Percentiles rank a stretch among this genome's conserved stretches.
Conservation (phyloP, 1,140 invertebrate species). For the Polypedilum vanderplanki region DNA sequence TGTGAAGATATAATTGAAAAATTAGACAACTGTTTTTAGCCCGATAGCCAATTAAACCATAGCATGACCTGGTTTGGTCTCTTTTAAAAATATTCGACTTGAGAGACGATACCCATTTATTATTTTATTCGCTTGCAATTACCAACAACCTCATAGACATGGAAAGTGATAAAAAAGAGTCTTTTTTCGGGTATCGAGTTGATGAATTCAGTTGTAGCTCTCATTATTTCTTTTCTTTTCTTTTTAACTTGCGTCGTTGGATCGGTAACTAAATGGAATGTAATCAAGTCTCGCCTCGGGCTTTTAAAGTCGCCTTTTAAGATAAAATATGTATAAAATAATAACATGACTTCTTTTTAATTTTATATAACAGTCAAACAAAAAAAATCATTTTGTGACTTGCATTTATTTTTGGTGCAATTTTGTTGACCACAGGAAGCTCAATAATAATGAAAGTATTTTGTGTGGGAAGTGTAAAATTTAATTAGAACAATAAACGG, state of each 20-base stretch:
- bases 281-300: conserved; percentile 1
- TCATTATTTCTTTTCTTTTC: not conserved
- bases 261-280: not conserved
- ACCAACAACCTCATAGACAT: not conserved
- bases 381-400: no score
- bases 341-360: no score
- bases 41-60: not conserved
- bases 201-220: conserved; percentile 14
- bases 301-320: not conserved
- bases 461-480: no score
- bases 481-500: no score
- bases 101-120: conserved; percentile 5
- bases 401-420: no score
- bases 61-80: not conserved
- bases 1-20: not conserved
- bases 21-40: not conserved
- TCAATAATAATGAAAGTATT: no score
- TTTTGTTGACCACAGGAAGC: no score
- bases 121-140: not conserved
- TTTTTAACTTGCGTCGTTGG: not conserved
- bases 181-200: not conserved
- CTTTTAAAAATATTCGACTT: no score
- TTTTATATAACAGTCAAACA: no score
- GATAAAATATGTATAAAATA: no score
- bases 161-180: conserved; percentile 6